Percentiles rank a stretch among this genome's conserved stretches.
phyloP scores from a whole-genome alignment of 2,113 vertebrate genomes.

The Xiphophorus maculatus region DNA sequence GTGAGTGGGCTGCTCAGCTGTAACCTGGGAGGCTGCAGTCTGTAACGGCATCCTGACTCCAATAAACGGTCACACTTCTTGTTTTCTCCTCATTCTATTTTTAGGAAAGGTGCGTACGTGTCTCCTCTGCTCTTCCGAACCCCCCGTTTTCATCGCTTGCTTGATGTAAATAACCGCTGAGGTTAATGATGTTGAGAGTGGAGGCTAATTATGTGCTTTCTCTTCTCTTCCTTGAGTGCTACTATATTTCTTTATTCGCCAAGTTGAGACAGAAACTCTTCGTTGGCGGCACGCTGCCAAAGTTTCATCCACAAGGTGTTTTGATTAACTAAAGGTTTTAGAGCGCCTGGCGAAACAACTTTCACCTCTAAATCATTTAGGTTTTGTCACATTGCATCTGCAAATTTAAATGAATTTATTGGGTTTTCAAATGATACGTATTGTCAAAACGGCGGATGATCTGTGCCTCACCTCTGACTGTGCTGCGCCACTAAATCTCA shows the following conservation, averaged over 20 bases:
- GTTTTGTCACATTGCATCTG: neutral
- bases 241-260: too few relatives aligned
- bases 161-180: neutral
- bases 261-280: neutral
- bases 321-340: neutral
- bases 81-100: slow-evolving; percentile 40
- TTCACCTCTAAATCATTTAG: neutral
- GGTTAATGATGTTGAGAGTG: neutral
- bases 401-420: too few relatives aligned
- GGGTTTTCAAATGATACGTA: too few relatives aligned
- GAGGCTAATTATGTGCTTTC: neutral
- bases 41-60: slow-evolving; percentile 51
- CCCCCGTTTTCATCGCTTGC: neutral
- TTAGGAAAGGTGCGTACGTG: neutral
- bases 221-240: too few relatives aligned
- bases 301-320: neutral
- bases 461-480: too few relatives aligned
- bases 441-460: too few relatives aligned
- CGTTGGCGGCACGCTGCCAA: neutral
- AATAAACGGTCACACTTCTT: slow-evolving; percentile 36
- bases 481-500: too few relatives aligned
- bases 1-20: slow-evolving; percentile 65
- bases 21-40: slow-evolving; percentile 65
- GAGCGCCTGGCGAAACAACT: neutral
- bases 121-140: neutral